Conservation (phyloP, 2,797 vertebrate genomes). For the Pseudochirops cupreus region DNA sequence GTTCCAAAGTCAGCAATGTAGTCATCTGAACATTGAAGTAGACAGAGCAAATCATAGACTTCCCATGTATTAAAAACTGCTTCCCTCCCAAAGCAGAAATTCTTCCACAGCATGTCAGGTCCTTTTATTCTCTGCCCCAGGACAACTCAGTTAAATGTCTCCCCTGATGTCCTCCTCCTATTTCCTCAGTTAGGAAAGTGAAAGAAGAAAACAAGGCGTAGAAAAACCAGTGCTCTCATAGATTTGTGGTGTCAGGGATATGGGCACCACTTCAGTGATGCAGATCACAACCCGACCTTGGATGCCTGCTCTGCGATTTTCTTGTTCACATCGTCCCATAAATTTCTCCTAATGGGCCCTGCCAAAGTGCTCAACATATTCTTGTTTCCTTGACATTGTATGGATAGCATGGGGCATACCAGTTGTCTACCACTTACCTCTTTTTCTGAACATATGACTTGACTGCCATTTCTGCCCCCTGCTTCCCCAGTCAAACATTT, state of each 20-base stretch:
- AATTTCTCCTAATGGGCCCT: background rate
- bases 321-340: background rate
- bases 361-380: background rate
- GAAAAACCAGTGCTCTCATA: background rate
- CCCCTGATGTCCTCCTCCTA: background rate
- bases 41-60: background rate
- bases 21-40: background rate
- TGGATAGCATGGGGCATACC: background rate
- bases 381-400: background rate
- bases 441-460: background rate
- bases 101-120: background rate
- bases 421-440: background rate
- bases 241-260: background rate
- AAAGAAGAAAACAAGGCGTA: constrained; percentile 8
- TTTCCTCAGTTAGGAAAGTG: background rate
- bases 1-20: background rate
- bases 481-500: background rate
- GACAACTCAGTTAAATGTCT: background rate
- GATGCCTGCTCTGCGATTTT: background rate
- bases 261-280: background rate
- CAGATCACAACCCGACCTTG: background rate
- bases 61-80: background rate
- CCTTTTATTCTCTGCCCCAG: background rate
- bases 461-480: background rate
- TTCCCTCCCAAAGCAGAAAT: background rate